Percentiles rank a stretch among this genome's conserved stretches.
phyloP scores from a whole-genome alignment of 1,140 invertebrate genomes.

The Bombus soroeensis region DNA sequence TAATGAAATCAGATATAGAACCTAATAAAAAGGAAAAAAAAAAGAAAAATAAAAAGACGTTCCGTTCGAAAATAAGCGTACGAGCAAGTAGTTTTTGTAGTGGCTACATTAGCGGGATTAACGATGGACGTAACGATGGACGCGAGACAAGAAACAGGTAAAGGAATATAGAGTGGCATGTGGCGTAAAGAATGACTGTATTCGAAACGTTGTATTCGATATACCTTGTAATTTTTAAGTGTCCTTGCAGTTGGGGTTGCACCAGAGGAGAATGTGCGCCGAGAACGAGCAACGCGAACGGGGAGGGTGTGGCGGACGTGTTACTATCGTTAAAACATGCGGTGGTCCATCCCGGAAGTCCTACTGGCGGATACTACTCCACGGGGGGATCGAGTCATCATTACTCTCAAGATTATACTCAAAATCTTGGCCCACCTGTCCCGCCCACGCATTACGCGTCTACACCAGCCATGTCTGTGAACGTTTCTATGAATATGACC shows the following conservation, averaged over 20 bases:
- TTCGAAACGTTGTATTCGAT: conserved; percentile 25
- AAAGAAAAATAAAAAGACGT: no score
- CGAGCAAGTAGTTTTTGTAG: no score
- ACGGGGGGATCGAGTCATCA: conserved; percentile 76
- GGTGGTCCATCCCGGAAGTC: conserved; percentile 90
- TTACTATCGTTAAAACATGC: conserved; percentile 93
- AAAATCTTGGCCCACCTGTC: conserved; percentile 76
- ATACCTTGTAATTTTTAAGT: conserved; percentile 50
- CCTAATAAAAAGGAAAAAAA: no score
- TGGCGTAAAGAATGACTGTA: not conserved
- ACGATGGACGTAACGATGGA: not conserved
- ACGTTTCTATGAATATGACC: conserved; percentile 99
- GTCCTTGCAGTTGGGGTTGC: conserved; percentile 78
- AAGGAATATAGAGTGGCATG: not conserved
- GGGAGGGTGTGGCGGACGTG: conserved; percentile 91
- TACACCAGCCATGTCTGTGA: conserved; percentile 93
- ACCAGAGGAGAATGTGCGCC: conserved; percentile 78
- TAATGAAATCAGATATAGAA: no score
- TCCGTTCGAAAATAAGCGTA: no score
- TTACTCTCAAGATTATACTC: conserved; percentile 81
- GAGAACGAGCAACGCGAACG: conserved; percentile 75
- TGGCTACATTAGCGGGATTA: rapidly evolving
- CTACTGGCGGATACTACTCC: conserved; percentile 80
- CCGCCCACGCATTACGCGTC: conserved; percentile 83
- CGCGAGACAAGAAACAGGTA: not conserved